Percentiles rank a stretch among this genome's conserved stretches.
phyloP scores from a whole-genome alignment of 2,113 vertebrate species.

The Cyanoramphus novaezelandiae region DNA sequence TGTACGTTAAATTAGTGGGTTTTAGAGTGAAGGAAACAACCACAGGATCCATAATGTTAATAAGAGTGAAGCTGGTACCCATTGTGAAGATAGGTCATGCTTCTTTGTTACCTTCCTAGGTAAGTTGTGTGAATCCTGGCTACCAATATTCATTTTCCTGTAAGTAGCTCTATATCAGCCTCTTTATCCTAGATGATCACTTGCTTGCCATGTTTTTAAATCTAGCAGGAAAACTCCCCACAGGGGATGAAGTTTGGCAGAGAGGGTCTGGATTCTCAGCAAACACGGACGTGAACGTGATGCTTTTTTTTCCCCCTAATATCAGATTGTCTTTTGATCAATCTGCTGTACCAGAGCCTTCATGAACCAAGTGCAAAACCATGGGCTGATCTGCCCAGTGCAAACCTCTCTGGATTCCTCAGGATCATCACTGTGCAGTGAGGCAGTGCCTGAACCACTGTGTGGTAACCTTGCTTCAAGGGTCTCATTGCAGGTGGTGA shows the following conservation, averaged over 20 bases:
- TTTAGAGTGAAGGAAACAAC: slow-evolving; percentile 71
- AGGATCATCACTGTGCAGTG: not conserved
- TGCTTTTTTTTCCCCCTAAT: not conserved
- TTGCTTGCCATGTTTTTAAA: not conserved
- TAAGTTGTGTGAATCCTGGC: not conserved
- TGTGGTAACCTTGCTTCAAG: not conserved
- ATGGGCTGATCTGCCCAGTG: not conserved
- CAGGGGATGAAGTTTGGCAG: not conserved
- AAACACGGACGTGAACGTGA: not conserved
- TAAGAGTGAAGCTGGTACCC: slow-evolving; percentile 12
- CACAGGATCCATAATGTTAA: slow-evolving; percentile 37
- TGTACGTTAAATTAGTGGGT: slow-evolving; percentile 78
- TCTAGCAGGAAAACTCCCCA: not conserved
- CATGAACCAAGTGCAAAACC: not conserved
- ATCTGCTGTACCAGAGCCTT: not conserved
- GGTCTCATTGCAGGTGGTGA: not conserved
- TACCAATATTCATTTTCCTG: not conserved
- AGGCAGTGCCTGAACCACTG: not conserved
- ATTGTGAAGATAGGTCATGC: slow-evolving; percentile 7
- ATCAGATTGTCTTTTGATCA: not conserved
- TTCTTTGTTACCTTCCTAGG: slow-evolving; percentile 19
- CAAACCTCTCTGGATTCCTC: not conserved
- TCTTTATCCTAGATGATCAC: not conserved
- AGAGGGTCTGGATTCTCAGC: not conserved
- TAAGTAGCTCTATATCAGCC: not conserved